Percentiles rank a stretch among this genome's conserved stretches.
Evolutionary conservation across 2,797 vertebrate genomes (phyloP).

Genomic region (Poliocrania exsul): DNA sequence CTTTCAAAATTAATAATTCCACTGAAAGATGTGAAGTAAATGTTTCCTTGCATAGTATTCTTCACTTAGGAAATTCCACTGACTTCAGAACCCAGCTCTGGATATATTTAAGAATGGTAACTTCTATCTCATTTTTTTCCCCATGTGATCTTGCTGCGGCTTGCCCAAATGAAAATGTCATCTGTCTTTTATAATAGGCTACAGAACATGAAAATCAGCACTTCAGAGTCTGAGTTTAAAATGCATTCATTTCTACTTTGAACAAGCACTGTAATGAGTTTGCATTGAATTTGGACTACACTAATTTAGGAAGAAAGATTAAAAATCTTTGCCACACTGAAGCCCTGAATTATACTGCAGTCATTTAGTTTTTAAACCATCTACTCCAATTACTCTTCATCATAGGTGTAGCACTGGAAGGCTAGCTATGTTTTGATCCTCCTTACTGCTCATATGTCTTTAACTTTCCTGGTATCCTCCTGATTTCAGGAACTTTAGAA

Average conservation of each 20-base stretch:
- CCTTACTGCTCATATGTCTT: not conserved
- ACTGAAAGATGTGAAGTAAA: not conserved
- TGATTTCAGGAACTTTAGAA: not conserved
- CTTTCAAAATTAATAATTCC: not conserved
- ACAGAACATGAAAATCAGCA: not conserved
- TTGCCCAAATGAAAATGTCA: not conserved
- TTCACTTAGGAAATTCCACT: not conserved
- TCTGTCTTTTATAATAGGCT: not conserved
- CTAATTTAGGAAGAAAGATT: not conserved
- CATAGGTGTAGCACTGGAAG: not conserved
- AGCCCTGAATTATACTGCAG: not conserved
- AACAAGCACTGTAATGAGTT: not conserved
- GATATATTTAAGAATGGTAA: not conserved
- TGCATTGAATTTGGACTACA: not conserved
- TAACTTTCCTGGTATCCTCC: not conserved
- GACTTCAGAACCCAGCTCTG: not conserved
- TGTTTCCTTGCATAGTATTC: not conserved
- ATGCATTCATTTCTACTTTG: not conserved
- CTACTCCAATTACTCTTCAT: not conserved
- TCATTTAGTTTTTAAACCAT: not conserved
- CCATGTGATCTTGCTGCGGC: not conserved
- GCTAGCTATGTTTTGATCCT: not conserved
- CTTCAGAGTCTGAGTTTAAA: not conserved
- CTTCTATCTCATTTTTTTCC: not conserved
- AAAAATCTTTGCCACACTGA: not conserved